These are phyloP conservation scores for Galeruca laticollis DNA, from an alignment of 2,888 invertebrate genomes.

Conservation along the genomic window DNA sequence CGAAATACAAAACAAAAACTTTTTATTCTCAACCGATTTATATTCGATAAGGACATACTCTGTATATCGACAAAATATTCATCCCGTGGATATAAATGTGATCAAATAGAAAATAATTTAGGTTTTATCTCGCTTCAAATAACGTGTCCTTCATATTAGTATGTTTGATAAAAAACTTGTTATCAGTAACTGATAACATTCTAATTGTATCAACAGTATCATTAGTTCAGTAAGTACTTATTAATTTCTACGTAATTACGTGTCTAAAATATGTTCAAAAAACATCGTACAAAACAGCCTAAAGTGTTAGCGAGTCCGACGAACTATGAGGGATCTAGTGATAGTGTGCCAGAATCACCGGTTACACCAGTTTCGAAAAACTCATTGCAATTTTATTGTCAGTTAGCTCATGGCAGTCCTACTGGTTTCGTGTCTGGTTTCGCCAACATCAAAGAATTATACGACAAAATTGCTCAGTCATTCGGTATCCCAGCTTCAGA, in stretches of 20 bases:
- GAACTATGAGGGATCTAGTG: background rate
- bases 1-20: too few relatives aligned
- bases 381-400: slow-evolving; percentile 93
- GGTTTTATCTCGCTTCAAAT: background rate
- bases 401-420: slow-evolving; percentile 97
- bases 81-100: background rate
- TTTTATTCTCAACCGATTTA: too few relatives aligned
- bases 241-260: background rate
- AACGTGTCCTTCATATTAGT: slow-evolving; percentile 13
- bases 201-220: slow-evolving; percentile 25
- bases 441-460: slow-evolving; percentile 95
- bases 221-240: slow-evolving; percentile 1
- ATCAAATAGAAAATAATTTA: background rate
- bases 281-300: slow-evolving; percentile 40
- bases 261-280: slow-evolving; percentile 38
- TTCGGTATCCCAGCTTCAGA: slow-evolving; percentile 84
- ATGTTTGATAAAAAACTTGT: slow-evolving; percentile 13
- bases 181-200: slow-evolving; percentile 26
- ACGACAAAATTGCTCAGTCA: slow-evolving; percentile 94
- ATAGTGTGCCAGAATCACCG: slow-evolving; percentile 37
- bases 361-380: slow-evolving; percentile 68
- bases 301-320: slow-evolving; percentile 2
- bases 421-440: slow-evolving; percentile 95
- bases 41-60: too few relatives aligned
- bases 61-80: background rate